Evolutionary conservation across 1,140 invertebrate species (phyloP), one percentile per base, ranked within the genome.

Genomic region (Grapholita molesta): DNA sequence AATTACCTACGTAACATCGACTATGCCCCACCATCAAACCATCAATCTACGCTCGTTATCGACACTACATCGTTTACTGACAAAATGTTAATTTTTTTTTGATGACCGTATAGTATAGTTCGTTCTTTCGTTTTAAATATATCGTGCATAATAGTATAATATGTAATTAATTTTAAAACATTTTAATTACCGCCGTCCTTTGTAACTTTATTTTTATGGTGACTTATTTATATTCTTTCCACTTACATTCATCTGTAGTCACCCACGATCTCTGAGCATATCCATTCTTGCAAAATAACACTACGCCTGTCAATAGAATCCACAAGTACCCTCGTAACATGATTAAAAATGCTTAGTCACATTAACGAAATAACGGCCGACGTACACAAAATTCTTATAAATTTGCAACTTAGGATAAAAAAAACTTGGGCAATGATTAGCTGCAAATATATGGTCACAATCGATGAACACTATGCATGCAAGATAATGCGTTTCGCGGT

Each of bases 181-280:
- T n/a, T n/a, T n/a, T n/a, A n/a, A n/a, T n/a, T n/a, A n/a, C n/a
- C n/a, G n/a, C n/a, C n/a, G n/a, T n/a, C n/a, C n/a, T n/a, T n/a
- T n/a, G n/a, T n/a, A n/a, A n/a, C n/a, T n/a, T n/a, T n/a, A n/a
- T n/a, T n/a, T n/a, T n/a, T n/a, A n/a, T n/a, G n/a, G n/a, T n/a
- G n/a, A n/a, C n/a, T n/a, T n/a, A n/a, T n/a, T n/a, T n/a, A n/a
- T 18, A 48, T 48, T 48, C 0, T 48, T 21, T 18, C 4, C 70
- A 74, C 83, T 85, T 71, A 85, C 83, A 69, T 69, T 85, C 83
- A 68, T 85, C 83, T 3, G 81, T 84, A 21, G 83, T 83, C 8
- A 80, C 66, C 79, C 74, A 79, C 32, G 32, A 53, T 48, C 55
- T 68, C 23, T 38, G 33, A 42, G 67, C 71, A 33, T 67, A 68